Conservation (phyloP, 2,888 invertebrate species). For the Meiosimyza decipiens region DNA sequence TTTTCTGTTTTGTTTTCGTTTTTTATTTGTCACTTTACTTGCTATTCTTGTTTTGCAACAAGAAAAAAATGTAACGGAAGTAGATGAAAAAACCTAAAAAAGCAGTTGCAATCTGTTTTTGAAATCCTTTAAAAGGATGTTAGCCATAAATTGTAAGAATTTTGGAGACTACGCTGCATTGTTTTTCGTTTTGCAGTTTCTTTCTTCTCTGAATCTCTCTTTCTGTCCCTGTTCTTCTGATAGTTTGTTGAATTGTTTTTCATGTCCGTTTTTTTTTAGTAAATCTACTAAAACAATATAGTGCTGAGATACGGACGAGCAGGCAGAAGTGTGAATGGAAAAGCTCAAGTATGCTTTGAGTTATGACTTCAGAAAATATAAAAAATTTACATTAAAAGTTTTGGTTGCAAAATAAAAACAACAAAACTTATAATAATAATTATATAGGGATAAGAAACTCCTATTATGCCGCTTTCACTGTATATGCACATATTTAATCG, state of each 20-base stretch:
- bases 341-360: slow-evolving; percentile 20
- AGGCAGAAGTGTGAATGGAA: slow-evolving; percentile 12
- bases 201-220: neutral
- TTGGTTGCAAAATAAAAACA: no score
- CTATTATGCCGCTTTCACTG: no score
- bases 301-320: neutral
- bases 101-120: slow-evolving; percentile 30
- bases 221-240: neutral
- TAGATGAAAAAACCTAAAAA: neutral
- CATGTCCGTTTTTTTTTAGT: no score
- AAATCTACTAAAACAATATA: neutral
- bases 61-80: neutral
- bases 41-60: neutral
- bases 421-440: no score
- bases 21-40: neutral
- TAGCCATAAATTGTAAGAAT: slow-evolving; percentile 29
- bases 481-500: no score
- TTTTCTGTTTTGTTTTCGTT: no score
- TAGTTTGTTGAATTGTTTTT: no score
- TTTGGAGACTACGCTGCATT: slow-evolving; percentile 25
- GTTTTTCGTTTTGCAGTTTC: neutral
- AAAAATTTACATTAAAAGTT: no score
- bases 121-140: slow-evolving; percentile 27
- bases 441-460: no score
- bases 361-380: no score